These are phyloP conservation scores for Perdita meconis DNA, from an alignment of 2,888 invertebrate species.

Conservation along the genomic window DNA sequence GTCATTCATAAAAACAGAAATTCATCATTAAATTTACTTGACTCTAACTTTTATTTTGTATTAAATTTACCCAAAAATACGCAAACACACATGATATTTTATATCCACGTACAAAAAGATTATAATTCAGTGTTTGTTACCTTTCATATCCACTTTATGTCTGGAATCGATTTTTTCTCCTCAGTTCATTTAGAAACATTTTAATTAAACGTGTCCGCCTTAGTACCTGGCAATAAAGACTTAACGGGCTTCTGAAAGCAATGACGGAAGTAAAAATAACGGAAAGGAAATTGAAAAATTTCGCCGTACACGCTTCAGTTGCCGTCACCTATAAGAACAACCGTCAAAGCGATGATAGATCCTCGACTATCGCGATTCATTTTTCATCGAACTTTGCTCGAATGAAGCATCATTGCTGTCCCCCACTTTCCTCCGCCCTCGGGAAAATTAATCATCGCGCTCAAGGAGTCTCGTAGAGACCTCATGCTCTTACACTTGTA, in stretches of 20 bases:
- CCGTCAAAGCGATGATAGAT: constrained; percentile 39
- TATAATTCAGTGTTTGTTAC: background rate
- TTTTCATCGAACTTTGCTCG: constrained; percentile 31
- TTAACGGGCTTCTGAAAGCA: background rate
- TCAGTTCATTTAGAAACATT: background rate
- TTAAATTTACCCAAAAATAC: no score
- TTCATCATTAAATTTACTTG: no score
- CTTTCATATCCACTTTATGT: no score
- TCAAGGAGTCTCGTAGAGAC: background rate
- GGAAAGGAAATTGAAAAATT: constrained; percentile 22
- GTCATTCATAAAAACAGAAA: no score
- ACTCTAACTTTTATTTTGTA: no score
- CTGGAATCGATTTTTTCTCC: background rate
- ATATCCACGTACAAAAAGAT: background rate
- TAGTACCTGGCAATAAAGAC: background rate
- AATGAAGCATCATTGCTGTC: constrained; percentile 12
- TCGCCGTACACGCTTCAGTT: constrained; percentile 10
- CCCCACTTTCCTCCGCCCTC: background rate
- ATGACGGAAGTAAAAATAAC: background rate
- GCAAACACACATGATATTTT: no score
- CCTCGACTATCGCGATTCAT: constrained; percentile 29
- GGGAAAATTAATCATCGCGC: constrained; percentile 31
- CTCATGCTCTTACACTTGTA: background rate
- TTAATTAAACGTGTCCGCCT: background rate
- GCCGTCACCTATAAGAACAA: constrained; percentile 8